Base-by-base conservation (phyloP, 2,113 vertebrate species). In the Planiliza haematocheilus region DNA sequence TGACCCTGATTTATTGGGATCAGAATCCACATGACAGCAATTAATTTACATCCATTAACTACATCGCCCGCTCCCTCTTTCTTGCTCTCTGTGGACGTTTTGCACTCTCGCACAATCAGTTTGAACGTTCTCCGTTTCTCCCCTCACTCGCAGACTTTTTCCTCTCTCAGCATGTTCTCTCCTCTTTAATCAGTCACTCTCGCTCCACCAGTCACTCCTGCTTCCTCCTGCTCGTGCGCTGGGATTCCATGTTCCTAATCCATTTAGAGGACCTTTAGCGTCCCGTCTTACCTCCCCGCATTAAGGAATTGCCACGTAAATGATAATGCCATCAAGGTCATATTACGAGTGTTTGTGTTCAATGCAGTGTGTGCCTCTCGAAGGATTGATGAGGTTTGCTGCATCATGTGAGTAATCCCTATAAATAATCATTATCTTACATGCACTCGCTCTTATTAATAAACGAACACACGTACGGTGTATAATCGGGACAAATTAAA, bases 1-100 rank as follows among this genome's bases (percentile, higher is more conserved):
- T 92, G 90, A 91, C 89, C 91, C 87, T 90, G 91, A 93, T 91
- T 92, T 93, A 93, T 92, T 90, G 91, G 90, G 87, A 91, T 92
- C 90, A 89, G 86, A 93, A 92, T 93, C 87, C 86, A 90, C 89
- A 91, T 89, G 92, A 91, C 91, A 90, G 91, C 89, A 93, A 92
- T 92, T 93, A 84, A 91, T 93, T 93, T 90, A 89, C 86, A 79
- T 89, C 86, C 91, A 93, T 93, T 90, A 90, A 88, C 87, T 56
- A 76, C 82, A 86, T 81, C 16, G 43, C 62, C 50, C 10, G 14
- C 69, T 65, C 45, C 85, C 70, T 73, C 70, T 71, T 60, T 78
- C 72, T 1, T 43, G 66, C 71, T 76, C 84, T 84, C 84, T 75
- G 70, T 67, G 80, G 80, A 88, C 81, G 50, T 78, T 81, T 83